Evolutionary conservation across 2,797 vertebrate genomes (phyloP).

Genomic region (Taenioides sp.): DNA sequence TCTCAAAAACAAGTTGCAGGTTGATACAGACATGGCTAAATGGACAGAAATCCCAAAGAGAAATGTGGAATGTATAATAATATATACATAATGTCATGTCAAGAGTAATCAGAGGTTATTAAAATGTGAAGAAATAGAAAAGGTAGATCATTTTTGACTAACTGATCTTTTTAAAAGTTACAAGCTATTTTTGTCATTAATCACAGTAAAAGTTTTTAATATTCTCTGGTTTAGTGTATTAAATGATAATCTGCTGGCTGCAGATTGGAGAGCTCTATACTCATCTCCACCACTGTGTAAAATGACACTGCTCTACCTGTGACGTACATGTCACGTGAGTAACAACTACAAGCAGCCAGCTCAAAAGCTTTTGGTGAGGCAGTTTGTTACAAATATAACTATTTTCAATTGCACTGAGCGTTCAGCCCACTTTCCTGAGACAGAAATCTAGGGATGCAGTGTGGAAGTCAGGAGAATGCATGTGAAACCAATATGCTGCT

Average conservation of each 20-base stretch:
- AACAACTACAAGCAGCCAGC: too few species aligned
- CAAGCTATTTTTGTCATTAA: too few species aligned
- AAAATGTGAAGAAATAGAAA: not conserved
- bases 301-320: too few species aligned
- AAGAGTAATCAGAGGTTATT: constrained; percentile 65
- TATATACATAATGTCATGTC: constrained; percentile 8
- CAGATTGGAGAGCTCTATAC: too few species aligned
- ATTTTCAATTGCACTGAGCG: not conserved
- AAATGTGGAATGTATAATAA: constrained; percentile 73
- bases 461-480: not conserved
- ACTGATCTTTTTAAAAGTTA: too few species aligned
- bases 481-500: not conserved
- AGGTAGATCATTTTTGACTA: too few species aligned
- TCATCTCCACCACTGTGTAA: too few species aligned
- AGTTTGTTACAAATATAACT: not conserved
- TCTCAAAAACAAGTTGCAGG: constrained; percentile 86
- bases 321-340: too few species aligned
- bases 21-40: constrained; percentile 75
- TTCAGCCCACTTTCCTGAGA: not conserved
- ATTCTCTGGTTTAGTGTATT: not conserved
- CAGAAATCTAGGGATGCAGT: not conserved
- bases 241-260: not conserved
- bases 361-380: not conserved
- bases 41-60: constrained; percentile 71
- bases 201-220: too few species aligned